Base-by-base conservation (phyloP, 2,888 invertebrate genomes). In the Pterostichus madidus region DNA sequence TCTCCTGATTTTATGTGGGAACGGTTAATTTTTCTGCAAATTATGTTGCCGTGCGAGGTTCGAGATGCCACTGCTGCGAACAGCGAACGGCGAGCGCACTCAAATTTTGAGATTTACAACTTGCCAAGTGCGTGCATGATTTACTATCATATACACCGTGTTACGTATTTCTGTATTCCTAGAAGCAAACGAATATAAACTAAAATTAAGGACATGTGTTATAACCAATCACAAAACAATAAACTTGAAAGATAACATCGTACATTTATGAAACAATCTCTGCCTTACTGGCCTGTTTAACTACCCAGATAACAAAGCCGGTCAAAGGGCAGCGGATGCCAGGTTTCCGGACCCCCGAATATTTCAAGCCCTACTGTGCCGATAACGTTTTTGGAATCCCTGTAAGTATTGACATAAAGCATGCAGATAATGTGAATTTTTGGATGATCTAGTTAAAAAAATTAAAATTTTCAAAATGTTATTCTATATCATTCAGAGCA, bases 11-110 rank as follows among this genome's bases (percentile, higher is more conserved):
- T 77, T 77, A 77, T 77, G 77, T 77, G 77, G 17, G 56, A 77
- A 77, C 77, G 56, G 77, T 77, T 77, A 77, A 77, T 77, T 77
- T 77, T 77, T 77, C 77, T 77, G 56, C 77, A 77, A 77, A 56
- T 77, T 77, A 77, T 77, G 77, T 77, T 77, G 15, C 49, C 64
- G 52, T 52, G 13, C 56, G 17, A 56, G 49, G 8, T 13, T 56
- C 15, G 44, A 71, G 68, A 44, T 39, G 68, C 68, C 13, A 44
- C 44, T 8, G 49, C 52, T 24, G 24, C 24, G 24, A 24, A 24
- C 1, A 3, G 24, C 24, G 24, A 3, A 1, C 24, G 3, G 3
- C 24, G 24, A 24, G 31, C 11, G 32, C 75, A 24, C 49, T 52
- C 32, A 75, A 75, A 75, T 52, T 75, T 52, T 15, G 75, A 75